Conservation (phyloP, 2,113 vertebrate species). For the Sceloporus tristichus region DNA sequence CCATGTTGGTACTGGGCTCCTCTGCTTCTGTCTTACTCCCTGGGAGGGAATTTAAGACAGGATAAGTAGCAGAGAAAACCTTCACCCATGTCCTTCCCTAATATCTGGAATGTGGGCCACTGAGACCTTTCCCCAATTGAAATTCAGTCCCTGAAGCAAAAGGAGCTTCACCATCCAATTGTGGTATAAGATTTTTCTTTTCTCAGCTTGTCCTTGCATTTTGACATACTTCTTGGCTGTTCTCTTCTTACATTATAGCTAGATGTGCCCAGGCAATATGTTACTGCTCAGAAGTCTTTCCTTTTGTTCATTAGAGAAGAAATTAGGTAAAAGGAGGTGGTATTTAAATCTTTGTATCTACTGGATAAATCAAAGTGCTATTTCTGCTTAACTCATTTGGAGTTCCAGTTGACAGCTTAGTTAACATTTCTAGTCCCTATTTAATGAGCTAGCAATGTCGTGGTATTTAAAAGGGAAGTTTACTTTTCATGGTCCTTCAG, state of each 20-base stretch:
- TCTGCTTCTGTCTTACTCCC: too few relatives aligned
- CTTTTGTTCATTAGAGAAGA: conserved; percentile 55
- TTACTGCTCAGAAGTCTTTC: conserved; percentile 21
- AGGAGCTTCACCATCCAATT: not conserved
- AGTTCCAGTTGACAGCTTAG: conserved; percentile 48
- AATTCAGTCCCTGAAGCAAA: not conserved
- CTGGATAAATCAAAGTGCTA: conserved; percentile 45
- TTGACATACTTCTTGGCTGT: not conserved
- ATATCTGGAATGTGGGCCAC: not conserved
- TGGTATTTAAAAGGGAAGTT: conserved; percentile 61
- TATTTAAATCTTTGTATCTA: conserved; percentile 61
- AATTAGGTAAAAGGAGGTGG: conserved; percentile 35
- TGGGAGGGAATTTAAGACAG: too few relatives aligned
- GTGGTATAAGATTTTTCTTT: not conserved
- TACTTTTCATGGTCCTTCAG: conserved; percentile 58
- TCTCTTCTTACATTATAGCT: not conserved
- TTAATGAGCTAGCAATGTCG: conserved; percentile 54
- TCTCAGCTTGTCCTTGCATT: conserved; percentile 1
- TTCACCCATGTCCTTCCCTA: too few relatives aligned
- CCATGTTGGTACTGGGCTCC: too few relatives aligned
- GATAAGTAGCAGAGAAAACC: too few relatives aligned
- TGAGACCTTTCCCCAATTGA: not conserved
- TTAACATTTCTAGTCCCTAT: conserved; percentile 50
- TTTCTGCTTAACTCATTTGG: conserved; percentile 51
- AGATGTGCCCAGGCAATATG: not conserved